Base-by-base conservation (phyloP, 1,140 invertebrate species). In the Drosophila ficusphila region DNA sequence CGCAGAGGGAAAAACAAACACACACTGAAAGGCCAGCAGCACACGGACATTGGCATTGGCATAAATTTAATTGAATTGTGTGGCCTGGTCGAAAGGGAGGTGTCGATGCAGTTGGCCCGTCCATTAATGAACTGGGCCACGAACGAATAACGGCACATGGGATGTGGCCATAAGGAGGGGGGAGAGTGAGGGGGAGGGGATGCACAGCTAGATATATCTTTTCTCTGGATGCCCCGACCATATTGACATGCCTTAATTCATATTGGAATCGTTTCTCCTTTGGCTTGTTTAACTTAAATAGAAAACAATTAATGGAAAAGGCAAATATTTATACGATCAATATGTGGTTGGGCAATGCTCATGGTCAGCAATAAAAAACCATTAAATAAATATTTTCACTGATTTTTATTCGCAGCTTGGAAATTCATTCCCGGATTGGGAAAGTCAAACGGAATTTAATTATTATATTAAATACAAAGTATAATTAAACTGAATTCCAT, bases 31-130 rank as follows among this genome's bases (percentile, higher is more conserved):
- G 36, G 54, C 51, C 49, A 31, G 14, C 39, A 27, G 42, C 31
- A 34, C 27, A 67, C 52, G 54, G 34, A 42, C 29, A 82, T 61
- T 68, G 81, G 69, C 81, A 86, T 58, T 86, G 82, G 72, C 82
- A 81, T 73, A 79, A 81, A 77, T 81, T 74, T 56, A 86, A 85
- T 88, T 86, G 72, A 88, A 81, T 79, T 61, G 76, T 61, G 62
- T 25, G 34, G 67, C 33, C 36, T 33, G 34, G 16, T 14, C 6
- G 34, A 38, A 31, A 11, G 23, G 47, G 60, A 39, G 38, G 48
- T 39, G 49, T 29, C 46, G 46, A 25, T 64, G 51, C 47, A 54
- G 48, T 23, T 42, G 12, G 60, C 60, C 38, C 27, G 18, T 48
- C 39, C 69, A 64, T 79, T 79, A 70, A 74, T 61, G 48, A 72